phyloP scores from a whole-genome alignment of 1,140 invertebrate genomes.

The Patella vulgata region DNA sequence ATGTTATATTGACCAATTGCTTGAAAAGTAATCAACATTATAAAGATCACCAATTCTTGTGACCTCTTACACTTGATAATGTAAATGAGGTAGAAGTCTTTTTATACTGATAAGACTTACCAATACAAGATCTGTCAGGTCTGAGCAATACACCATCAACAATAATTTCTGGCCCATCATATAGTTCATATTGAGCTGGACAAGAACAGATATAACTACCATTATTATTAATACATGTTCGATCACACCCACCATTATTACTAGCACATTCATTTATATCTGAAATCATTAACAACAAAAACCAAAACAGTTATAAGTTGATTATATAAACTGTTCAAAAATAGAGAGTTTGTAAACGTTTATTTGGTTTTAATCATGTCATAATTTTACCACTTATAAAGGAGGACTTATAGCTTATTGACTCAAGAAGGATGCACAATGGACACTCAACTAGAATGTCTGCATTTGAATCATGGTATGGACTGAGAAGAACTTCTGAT shows the following conservation, averaged over 20 bases:
- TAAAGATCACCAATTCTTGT: too few relatives aligned
- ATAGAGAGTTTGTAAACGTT: too few relatives aligned
- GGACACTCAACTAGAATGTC: background rate
- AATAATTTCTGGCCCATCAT: conserved; percentile 9
- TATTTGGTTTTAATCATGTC: background rate
- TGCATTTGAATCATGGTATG: too few relatives aligned
- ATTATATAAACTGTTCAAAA: background rate
- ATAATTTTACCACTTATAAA: background rate
- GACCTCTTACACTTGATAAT: too few relatives aligned
- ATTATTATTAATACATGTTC: conserved; percentile 34
- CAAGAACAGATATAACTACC: conserved; percentile 38
- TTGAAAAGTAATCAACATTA: too few relatives aligned
- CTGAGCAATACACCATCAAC: conserved; percentile 18
- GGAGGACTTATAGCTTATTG: too few relatives aligned
- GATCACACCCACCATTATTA: conserved; percentile 66
- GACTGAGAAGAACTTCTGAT: too few relatives aligned
- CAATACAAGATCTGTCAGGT: conserved; percentile 35
- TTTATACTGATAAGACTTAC: too few relatives aligned
- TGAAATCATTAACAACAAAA: too few relatives aligned
- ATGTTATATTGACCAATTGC: too few relatives aligned
- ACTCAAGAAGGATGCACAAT: background rate
- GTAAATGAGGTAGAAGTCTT: too few relatives aligned
- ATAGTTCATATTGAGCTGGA: conserved; percentile 24
- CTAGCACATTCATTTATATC: conserved; percentile 63
- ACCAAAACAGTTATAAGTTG: too few relatives aligned